Evolutionary conservation across 2,888 invertebrate species (phyloP).

Genomic region (Pyrrhosoma nymphula): DNA sequence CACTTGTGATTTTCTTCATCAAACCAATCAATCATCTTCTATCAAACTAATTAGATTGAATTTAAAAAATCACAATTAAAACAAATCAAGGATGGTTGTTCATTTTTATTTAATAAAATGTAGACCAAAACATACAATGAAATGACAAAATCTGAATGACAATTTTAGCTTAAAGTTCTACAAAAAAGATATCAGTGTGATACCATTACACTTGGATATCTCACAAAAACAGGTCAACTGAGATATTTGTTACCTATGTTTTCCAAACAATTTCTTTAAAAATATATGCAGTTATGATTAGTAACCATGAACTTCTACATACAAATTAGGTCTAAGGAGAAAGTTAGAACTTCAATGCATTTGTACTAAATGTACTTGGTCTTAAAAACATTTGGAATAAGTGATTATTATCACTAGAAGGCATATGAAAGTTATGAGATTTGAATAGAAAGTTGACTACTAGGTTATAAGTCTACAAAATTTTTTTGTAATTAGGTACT

Average conservation of each 20-base stretch:
- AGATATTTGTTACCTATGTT: background rate
- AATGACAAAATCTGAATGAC: background rate
- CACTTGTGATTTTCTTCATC: no score
- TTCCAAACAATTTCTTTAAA: background rate
- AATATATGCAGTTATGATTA: background rate
- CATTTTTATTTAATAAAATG: background rate
- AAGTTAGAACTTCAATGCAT: conserved; percentile 2
- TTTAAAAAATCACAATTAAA: background rate
- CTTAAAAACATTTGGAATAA: conserved; percentile 42
- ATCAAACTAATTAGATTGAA: no score
- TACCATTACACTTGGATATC: background rate
- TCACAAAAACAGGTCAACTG: background rate
- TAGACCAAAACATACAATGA: background rate
- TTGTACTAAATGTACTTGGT: conserved; percentile 56
- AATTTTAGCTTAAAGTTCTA: background rate
- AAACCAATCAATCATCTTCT: no score
- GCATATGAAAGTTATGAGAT: background rate
- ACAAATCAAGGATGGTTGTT: background rate
- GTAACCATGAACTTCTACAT: background rate
- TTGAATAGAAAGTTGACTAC: background rate
- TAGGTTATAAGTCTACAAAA: background rate
- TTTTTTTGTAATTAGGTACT: background rate
- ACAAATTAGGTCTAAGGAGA: background rate
- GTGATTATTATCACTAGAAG: conserved; percentile 38
- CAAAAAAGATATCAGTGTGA: background rate